phyloP scores from a whole-genome alignment of 2,113 vertebrate species.

The Lepus europaeus region DNA sequence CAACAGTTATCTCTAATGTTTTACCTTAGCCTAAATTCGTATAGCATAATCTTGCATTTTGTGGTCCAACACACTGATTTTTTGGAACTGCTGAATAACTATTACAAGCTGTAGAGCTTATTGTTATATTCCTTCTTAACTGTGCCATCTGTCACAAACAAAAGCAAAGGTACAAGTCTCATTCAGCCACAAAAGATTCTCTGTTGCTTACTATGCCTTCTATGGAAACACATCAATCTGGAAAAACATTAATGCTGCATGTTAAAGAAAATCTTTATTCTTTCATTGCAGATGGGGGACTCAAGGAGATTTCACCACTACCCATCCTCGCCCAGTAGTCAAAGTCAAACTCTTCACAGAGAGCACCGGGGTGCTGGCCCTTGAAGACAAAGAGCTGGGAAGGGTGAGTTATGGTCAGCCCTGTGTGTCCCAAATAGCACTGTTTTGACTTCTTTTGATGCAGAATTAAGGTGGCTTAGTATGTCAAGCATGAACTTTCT shows the following conservation, averaged over 20 bases:
- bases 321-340: conserved; percentile 95
- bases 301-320: conserved; percentile 98
- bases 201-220: neutral
- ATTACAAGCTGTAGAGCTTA: conserved; percentile 49
- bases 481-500: neutral
- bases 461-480: neutral
- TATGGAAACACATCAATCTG: neutral
- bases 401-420: conserved; percentile 89
- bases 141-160: conserved; percentile 73
- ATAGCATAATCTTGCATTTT: neutral
- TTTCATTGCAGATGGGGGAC: conserved; percentile 95
- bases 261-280: conserved; percentile 63
- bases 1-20: neutral
- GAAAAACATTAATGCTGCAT: neutral
- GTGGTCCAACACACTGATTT: neutral
- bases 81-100: conserved; percentile 58
- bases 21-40: conserved; percentile 42
- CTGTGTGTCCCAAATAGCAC: neutral
- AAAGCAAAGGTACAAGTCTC: conserved; percentile 65
- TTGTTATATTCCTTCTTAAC: conserved; percentile 53
- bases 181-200: neutral
- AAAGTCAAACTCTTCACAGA: conserved; percentile 99
- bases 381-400: conserved; percentile 98
- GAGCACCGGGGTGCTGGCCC: conserved; percentile 96
- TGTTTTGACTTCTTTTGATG: neutral